Evolutionary conservation across 2,888 invertebrate genomes (phyloP), one percentile per base, ranked within the genome.

Genomic region (Meiosimyza platycephala): DNA sequence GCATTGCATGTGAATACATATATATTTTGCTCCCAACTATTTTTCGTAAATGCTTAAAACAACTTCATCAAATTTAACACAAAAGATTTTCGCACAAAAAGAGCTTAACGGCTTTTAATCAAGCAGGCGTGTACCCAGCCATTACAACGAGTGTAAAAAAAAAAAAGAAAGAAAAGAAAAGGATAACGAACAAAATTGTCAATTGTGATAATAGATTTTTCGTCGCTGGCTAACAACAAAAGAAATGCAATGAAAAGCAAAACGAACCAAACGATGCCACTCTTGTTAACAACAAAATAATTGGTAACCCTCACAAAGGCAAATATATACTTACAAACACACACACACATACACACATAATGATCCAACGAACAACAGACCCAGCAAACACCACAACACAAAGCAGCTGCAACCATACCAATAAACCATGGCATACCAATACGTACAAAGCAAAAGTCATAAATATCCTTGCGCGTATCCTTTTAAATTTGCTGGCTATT

Each of bases 191-290:
- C 9, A 40, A 40, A 40, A 40, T 40, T 40, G 40, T 40, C 40
- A 40, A 40, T 40, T 40, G 40, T 40, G 40, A 40, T 40, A 40
- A 40, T 40, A 40, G 40, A 40, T 40, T 40, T 40, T 40, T 40
- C 40, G 40, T 40, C 40, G 40, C 40, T 40, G 1, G 40, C 40
- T 40, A 40, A 40, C 40, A 40, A 40, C 40, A 40, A 40, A 75
- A 75, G 72, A 75, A 75, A 75, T 73, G 75, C 74, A 76, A 74
- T 72, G 74, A 73, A 75, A 75, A 75, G 72, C 74, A 76, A 76
- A 74, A 75, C 74, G 72, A 74, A 75, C 74, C 75, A 73, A 75
- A 75, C 73, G 73, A 74, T 74, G 73, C 74, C 73, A 76, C 64
- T 64, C 64, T 64, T 64, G 64, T 64, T 64, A 64, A 64, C 64